Evolutionary conservation across 2,113 vertebrate genomes (phyloP), one percentile per base, ranked within the genome.

Genomic region (Tamias sibiricus): DNA sequence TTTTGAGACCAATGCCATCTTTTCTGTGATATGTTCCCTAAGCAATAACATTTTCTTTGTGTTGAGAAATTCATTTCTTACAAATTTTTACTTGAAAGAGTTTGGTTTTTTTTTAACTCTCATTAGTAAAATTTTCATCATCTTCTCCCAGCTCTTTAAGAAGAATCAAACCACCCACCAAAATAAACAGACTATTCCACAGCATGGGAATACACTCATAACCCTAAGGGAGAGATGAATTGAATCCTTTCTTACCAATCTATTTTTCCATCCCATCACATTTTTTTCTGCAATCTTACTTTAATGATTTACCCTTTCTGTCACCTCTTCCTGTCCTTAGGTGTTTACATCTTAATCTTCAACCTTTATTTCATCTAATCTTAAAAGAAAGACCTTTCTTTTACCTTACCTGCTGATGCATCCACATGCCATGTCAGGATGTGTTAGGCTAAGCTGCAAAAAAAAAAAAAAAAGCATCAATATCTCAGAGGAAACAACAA

Each of bases 251-350:
- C 44, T 28, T 40, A 30, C 28, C 49, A 92, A 54, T 24, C 14
- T 74, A 37, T 30, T 85, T 54, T 44, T 47, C 3, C 9, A 86
- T 47, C 37, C 6, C 52, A 2, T 86, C 9, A 82, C 13, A 17
- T 76, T 75, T 95, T 95, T n/a, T 80, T 94, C 68, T 93, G 28
- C 52, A 90, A 40, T 35, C 44, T 71, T 71, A 49, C 13, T 74
- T 92, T 16, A 57, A 11, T 54, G 37, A 19, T n/a, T 87, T 87
- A 83, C 10, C 20, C 40, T n/a, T 89, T 87, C 90, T 72, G 13
- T 13, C 11, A 57, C 81, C 42, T 66, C 47, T 44, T 87, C 19
- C 16, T n/a, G 68, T 90, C 40, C 72, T 93, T 49, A 71, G 35
- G 26, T n/a, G 10, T 66, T 94, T 94, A 79, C 37, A 79, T 66